Evolutionary conservation across 2,888 invertebrate species (phyloP), one percentile per base, ranked within the genome.

Genomic region (Ethmia dodecea): DNA sequence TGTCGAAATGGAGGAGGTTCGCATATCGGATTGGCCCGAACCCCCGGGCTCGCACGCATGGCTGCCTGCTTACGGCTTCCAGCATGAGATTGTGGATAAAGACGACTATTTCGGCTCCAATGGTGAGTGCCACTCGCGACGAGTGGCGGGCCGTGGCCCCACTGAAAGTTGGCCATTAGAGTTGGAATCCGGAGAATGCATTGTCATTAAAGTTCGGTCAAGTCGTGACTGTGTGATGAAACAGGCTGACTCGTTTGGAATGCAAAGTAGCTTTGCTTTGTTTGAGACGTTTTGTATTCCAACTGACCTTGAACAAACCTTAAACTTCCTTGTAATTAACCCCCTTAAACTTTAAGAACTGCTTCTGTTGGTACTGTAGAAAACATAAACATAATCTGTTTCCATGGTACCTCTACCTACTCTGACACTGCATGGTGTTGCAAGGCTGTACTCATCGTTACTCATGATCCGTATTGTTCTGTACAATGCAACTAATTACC

Each of bases 61-160:
- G 93, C 88, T 92, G 76, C 93, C 93, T 53, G 93, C 93, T 56
- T 93, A 93, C 68, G 93, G 93, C 55, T 93, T 91, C 84, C 91
- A 91, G 80, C 89, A 89, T 70, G 90, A 90, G 41, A 81, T 90
- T 60, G 70, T 83, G 68, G 88, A 90, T 56, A 88, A 89, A 73
- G 91, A 91, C 64, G 91, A 91, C 71, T 90, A 88, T 76, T 81
- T 89, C 61, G 87, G 87, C 64, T 87, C 89, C 75, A 89, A 88
- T 69, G 90, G 89, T 90, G 86, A 88, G 84, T 88, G 68, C 60
- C 57, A 47, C 47, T 54, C n/a, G 40, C 40, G 36, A 31, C 46
- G 46, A 54, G 52, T 49, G 59, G 32, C 30, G 58, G 34, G 26
- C 13, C 24, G 16, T 33, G 18, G 14, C 8, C 15, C 10, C 8